Conservation (phyloP, 2,797 vertebrate species). For the Ceryle rudis region DNA sequence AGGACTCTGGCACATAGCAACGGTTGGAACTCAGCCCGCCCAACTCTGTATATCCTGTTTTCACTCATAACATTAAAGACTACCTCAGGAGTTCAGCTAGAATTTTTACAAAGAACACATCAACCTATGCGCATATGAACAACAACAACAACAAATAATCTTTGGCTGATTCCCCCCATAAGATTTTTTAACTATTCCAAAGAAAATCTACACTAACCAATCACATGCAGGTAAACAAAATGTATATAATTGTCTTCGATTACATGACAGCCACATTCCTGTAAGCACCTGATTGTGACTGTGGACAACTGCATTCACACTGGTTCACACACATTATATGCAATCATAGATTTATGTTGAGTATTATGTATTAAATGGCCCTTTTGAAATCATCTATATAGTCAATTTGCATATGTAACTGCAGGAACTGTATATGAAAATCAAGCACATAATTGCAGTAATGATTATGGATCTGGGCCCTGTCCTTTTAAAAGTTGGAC, state of each 20-base stretch:
- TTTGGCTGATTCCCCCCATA: background rate
- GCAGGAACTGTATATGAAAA: constrained; percentile 26
- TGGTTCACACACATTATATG: background rate
- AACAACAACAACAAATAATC: background rate
- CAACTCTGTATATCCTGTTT: background rate
- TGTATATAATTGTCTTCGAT: background rate
- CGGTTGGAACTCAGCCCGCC: background rate
- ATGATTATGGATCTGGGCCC: background rate
- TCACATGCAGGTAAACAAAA: background rate
- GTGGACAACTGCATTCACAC: background rate
- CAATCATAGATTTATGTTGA: background rate
- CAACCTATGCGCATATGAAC: too few relatives aligned
- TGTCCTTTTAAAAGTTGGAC: constrained; percentile 17
- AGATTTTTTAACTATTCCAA: background rate
- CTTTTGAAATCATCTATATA: background rate
- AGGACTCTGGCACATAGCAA: background rate
- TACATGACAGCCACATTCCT: background rate
- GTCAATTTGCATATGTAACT: background rate
- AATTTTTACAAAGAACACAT: fast-evolving
- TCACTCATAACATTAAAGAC: background rate
- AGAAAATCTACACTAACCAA: background rate
- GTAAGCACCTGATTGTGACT: background rate
- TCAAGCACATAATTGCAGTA: background rate
- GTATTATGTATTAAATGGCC: fast-evolving
- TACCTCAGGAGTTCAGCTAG: background rate